phyloP scores from a whole-genome alignment of 2,888 invertebrate species.

The Eupithecia insigniata region DNA sequence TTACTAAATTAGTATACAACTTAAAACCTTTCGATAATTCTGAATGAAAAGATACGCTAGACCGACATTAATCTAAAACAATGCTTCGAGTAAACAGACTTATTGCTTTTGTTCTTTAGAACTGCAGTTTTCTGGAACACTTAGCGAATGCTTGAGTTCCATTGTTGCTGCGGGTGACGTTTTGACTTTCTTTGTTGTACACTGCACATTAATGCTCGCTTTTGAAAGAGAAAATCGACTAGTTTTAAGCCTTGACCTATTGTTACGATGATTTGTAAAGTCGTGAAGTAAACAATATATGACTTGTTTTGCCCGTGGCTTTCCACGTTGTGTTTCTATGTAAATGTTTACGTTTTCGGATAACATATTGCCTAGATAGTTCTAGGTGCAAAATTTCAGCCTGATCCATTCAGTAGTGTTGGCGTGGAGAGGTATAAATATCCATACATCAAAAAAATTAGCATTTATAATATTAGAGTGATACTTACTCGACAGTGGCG shows the following conservation, averaged over 20 bases:
- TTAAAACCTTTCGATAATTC: not conserved
- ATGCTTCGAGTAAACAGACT: constrained; percentile 46
- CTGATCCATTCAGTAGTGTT: too few relatives aligned
- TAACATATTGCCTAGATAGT: too few relatives aligned
- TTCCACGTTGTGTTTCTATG: too few relatives aligned
- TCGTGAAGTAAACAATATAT: constrained; percentile 1
- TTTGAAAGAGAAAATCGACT: constrained; percentile 29
- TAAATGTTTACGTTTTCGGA: too few relatives aligned
- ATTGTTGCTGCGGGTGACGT: constrained; percentile 67
- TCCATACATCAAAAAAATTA: too few relatives aligned
- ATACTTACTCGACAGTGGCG: too few relatives aligned
- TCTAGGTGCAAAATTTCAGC: too few relatives aligned
- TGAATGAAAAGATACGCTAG: not conserved
- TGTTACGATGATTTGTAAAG: not conserved
- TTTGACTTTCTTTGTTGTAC: constrained; percentile 64
- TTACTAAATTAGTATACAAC: not conserved
- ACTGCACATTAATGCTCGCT: constrained; percentile 35
- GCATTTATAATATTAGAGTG: too few relatives aligned
- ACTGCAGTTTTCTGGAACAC: constrained; percentile 70
- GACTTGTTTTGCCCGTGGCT: not conserved
- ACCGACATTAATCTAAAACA: constrained; percentile 16
- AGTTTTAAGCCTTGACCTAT: constrained; percentile 20
- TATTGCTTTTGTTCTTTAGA: constrained; percentile 66
- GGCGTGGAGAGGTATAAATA: too few relatives aligned
- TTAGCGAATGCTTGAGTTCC: constrained; percentile 71